These are phyloP conservation scores for Lampropteryx suffumata DNA, from an alignment of 2,888 invertebrate genomes.

Conservation along the genomic window DNA sequence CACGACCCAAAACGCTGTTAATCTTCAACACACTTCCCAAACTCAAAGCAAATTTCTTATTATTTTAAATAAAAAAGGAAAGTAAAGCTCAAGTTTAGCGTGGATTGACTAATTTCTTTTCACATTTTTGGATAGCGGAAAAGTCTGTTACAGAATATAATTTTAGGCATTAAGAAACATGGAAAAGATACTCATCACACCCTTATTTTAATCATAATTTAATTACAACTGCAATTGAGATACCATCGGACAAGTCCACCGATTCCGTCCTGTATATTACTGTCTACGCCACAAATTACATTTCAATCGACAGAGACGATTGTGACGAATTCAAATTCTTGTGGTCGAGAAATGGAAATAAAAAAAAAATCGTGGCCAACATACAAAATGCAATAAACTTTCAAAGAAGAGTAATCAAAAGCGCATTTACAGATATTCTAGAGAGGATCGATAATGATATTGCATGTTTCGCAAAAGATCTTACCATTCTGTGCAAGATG, in stretches of 20 bases:
- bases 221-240: not conserved
- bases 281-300: conserved; percentile 20
- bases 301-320: conserved; percentile 17
- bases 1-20: not conserved
- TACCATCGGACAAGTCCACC: not conserved
- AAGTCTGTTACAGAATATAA: not conserved
- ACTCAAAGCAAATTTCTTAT: not conserved
- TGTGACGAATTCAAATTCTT: conserved; percentile 23
- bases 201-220: too few relatives aligned
- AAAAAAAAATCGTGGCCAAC: conserved; percentile 13
- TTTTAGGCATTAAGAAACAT: not conserved
- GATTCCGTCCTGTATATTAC: conserved; percentile 22
- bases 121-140: conserved; percentile 1
- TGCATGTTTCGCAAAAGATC: conserved; percentile 41
- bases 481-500: conserved; percentile 40
- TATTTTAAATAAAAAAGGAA: too few relatives aligned
- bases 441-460: conserved; percentile 41
- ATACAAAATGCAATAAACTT: conserved; percentile 10
- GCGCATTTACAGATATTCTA: conserved; percentile 25
- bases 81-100: conserved; percentile 6
- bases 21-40: too few relatives aligned
- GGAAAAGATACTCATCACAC: not conserved
- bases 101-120: conserved; percentile 10
- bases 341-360: not conserved
- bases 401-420: conserved; percentile 23